Evolutionary conservation across 2,113 vertebrate genomes (phyloP).

Genomic region (Dasyornis broadbenti): DNA sequence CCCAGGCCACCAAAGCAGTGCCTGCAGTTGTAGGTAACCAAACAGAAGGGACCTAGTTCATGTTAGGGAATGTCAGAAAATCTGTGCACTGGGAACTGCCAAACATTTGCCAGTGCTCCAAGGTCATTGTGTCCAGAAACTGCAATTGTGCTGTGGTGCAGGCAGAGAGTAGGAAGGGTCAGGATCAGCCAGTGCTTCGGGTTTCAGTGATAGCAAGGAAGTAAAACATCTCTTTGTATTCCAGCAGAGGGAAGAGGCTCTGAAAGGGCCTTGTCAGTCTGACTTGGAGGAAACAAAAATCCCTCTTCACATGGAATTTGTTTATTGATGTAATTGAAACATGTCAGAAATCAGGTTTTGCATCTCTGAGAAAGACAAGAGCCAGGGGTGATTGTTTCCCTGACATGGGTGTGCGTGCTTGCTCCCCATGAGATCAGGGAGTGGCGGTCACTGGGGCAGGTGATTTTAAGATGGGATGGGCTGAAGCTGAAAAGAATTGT

Average conservation of each 20-base stretch:
- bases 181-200: background rate
- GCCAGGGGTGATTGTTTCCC: background rate
- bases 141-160: background rate
- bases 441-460: background rate
- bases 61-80: background rate
- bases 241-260: background rate
- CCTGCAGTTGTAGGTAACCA: background rate
- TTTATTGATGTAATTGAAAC: background rate
- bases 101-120: background rate
- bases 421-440: background rate
- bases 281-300: background rate
- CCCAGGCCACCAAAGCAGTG: background rate
- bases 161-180: background rate
- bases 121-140: background rate
- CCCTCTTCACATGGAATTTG: background rate
- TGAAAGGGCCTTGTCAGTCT: background rate
- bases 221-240: background rate
- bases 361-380: background rate
- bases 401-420: background rate
- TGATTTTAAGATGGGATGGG: background rate
- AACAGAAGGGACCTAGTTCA: background rate
- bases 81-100: background rate
- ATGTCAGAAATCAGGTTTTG: background rate
- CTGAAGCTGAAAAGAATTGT: background rate
- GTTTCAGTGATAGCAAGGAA: background rate